phyloP scores from a whole-genome alignment of 1,140 invertebrate genomes.

The Mesaphorura yosii region DNA sequence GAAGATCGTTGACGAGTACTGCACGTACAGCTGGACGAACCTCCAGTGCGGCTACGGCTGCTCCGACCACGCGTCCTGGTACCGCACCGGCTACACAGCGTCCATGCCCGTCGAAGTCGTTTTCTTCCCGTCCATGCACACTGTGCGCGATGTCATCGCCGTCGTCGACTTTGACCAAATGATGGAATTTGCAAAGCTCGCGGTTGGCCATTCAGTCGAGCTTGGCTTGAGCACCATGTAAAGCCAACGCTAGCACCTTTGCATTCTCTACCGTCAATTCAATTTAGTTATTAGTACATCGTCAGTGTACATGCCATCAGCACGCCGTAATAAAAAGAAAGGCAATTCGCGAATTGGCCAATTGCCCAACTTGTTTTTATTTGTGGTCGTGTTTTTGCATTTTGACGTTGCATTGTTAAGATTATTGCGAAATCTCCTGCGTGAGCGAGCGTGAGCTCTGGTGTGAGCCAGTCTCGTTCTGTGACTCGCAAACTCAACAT shows the following conservation, averaged over 20 bases:
- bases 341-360: too few species aligned
- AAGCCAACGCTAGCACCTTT: neutral
- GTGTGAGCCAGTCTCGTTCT: too few species aligned
- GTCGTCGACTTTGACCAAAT: conserved; percentile 9
- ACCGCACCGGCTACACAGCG: conserved; percentile 1
- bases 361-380: too few species aligned
- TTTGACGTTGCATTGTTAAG: too few species aligned
- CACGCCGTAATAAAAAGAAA: too few species aligned
- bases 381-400: too few species aligned
- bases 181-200: conserved; percentile 10
- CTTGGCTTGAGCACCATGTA: neutral
- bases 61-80: conserved; percentile 13
- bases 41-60: conserved; percentile 13
- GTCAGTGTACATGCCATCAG: too few species aligned
- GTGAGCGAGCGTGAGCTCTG: too few species aligned
- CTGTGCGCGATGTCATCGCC: conserved; percentile 3
- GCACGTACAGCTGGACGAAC: neutral
- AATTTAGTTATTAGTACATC: neutral
- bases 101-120: conserved; percentile 1
- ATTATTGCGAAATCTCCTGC: too few species aligned
- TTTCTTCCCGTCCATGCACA: conserved; percentile 11
- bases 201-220: conserved; percentile 11
- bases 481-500: too few species aligned
- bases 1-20: conserved; percentile 9
- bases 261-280: neutral